Evolutionary conservation across 2,113 vertebrate species (phyloP).

Genomic region (Ancistrus triradiatus): DNA sequence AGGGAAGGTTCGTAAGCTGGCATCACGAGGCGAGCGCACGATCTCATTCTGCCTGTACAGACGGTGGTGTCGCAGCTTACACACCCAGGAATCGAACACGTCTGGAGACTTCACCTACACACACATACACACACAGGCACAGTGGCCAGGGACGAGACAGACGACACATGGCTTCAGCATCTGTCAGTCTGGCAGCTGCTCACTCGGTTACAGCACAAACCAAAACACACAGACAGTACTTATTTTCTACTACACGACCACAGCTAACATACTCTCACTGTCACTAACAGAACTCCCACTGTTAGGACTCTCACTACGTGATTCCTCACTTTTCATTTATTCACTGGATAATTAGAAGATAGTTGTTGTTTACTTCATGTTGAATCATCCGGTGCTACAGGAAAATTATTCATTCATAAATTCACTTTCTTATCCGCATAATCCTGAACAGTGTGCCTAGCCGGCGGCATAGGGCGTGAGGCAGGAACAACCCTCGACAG

Average conservation of each 20-base stretch:
- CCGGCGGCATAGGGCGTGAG: no score
- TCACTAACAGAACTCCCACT: no score
- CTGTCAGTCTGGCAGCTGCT: conserved; percentile 22
- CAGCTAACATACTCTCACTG: neutral
- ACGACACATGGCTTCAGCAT: conserved; percentile 19
- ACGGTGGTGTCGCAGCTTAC: conserved; percentile 89
- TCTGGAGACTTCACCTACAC: conserved; percentile 93
- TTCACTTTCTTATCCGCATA: no score
- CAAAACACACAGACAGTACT: neutral
- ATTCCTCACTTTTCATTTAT: no score
- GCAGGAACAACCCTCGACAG: no score
- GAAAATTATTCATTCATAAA: no score
- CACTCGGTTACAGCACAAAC: conserved; percentile 1
- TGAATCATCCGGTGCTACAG: no score
- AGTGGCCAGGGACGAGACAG: conserved; percentile 21
- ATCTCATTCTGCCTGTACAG: conserved; percentile 97
- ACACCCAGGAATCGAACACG: conserved; percentile 94
- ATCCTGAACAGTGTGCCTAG: no score
- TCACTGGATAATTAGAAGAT: no score
- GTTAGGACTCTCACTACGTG: no score
- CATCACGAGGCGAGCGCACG: conserved; percentile 90
- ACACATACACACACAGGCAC: conserved; percentile 3
- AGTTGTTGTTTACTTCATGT: no score
- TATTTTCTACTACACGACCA: neutral
- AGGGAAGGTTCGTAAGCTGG: conserved; percentile 88